These are phyloP conservation scores for Steromphala cineraria DNA, from an alignment of 2,888 invertebrate genomes.

Conservation along the genomic window DNA sequence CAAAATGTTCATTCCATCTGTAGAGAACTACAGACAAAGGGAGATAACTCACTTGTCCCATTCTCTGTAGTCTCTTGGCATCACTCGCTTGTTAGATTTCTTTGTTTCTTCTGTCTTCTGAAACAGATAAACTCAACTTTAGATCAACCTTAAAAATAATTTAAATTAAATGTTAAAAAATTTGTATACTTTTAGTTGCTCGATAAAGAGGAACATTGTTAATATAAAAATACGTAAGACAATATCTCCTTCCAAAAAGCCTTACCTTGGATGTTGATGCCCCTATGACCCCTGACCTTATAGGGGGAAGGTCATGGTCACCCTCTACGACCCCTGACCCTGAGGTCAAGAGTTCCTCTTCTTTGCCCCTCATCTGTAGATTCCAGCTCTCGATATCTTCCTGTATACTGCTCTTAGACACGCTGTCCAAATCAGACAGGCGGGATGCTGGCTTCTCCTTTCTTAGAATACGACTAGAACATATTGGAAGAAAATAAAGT, in stretches of 20 bases:
- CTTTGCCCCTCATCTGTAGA: slow-evolving; percentile 52
- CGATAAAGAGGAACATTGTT: too few relatives aligned
- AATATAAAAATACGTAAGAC: too few relatives aligned
- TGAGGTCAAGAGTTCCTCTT: slow-evolving; percentile 30
- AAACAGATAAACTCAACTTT: too few relatives aligned
- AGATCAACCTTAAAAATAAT: too few relatives aligned
- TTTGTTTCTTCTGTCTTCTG: not conserved
- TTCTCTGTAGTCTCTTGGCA: slow-evolving; percentile 82
- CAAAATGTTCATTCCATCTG: too few relatives aligned
- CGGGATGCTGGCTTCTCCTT: slow-evolving; percentile 78
- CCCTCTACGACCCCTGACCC: slow-evolving; percentile 24
- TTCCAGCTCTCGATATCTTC: slow-evolving; percentile 77
- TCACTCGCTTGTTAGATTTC: slow-evolving; percentile 75
- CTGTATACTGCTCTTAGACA: slow-evolving; percentile 77
- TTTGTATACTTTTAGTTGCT: too few relatives aligned
- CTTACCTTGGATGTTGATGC: slow-evolving; percentile 38
- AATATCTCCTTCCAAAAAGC: not conserved
- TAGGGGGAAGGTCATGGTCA: slow-evolving; percentile 56
- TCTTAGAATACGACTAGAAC: slow-evolving; percentile 78
- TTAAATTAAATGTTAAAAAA: too few relatives aligned
- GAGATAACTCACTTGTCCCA: slow-evolving; percentile 83
- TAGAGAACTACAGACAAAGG: too few relatives aligned
- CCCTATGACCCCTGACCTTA: slow-evolving; percentile 53
- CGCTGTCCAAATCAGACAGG: slow-evolving; percentile 71
- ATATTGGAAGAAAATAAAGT: too few relatives aligned